phyloP scores from a whole-genome alignment of 2,113 vertebrate genomes.

The Pseudonaja textilis region DNA sequence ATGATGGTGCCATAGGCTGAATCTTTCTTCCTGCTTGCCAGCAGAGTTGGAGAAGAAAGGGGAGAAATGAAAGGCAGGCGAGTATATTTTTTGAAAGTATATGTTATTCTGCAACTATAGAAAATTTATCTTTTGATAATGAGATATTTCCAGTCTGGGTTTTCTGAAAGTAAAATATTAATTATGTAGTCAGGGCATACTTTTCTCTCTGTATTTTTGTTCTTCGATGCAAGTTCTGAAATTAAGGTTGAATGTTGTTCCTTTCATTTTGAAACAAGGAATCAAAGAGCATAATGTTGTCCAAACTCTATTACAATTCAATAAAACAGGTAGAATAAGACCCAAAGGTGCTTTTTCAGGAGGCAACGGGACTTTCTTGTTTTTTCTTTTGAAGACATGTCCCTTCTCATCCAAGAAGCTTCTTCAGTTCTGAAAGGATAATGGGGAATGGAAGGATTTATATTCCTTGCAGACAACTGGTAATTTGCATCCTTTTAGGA shows the following conservation, averaged over 20 bases:
- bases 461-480: no score
- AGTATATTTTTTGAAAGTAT: not conserved
- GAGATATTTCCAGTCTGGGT: constrained; percentile 39
- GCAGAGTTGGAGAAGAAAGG: constrained; percentile 3
- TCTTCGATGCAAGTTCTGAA: not conserved
- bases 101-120: constrained; percentile 5
- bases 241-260: not conserved
- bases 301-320: not conserved
- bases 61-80: not conserved
- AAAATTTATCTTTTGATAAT: constrained; percentile 38
- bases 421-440: no score
- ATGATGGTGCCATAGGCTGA: constrained; percentile 34
- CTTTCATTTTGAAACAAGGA: not conserved
- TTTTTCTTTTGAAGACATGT: no score
- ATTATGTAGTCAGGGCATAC: constrained; percentile 26
- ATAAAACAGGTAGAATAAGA: not conserved
- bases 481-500: no score
- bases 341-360: no score
- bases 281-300: not conserved
- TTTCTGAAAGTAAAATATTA: constrained; percentile 37
- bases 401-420: no score
- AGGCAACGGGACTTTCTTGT: no score
- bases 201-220: not conserved
- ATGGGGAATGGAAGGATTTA: no score
- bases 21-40: constrained; percentile 31